Percentiles rank a stretch among this genome's conserved stretches.
phyloP scores from a whole-genome alignment of 2,113 vertebrate genomes.

The Aldabrachelys gigantea region DNA sequence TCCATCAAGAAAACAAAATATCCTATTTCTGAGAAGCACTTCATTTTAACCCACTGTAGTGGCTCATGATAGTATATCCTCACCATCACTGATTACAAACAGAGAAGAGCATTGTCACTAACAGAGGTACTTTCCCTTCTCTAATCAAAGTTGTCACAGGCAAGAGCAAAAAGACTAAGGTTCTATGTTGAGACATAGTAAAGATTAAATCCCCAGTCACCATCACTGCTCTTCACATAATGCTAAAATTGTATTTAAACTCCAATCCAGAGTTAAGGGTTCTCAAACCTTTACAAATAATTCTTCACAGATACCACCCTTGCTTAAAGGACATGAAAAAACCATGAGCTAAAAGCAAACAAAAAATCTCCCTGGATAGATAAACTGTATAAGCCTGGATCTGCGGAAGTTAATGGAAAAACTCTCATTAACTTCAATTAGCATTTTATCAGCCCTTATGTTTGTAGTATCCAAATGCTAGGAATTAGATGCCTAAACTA shows the following conservation, averaged over 20 bases:
- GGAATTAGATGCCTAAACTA: not conserved
- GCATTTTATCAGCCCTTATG: not conserved
- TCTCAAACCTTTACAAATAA: not conserved
- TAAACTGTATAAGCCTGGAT: not conserved
- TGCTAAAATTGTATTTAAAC: not conserved
- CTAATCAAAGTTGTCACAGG: not conserved
- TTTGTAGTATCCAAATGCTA: not conserved
- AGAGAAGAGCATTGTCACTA: constrained; percentile 17
- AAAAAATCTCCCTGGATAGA: not conserved
- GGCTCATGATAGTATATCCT: not conserved
- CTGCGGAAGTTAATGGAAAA: not conserved
- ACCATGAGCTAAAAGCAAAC: not conserved
- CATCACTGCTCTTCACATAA: not conserved
- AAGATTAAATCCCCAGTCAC: not conserved
- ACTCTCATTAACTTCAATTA: not conserved
- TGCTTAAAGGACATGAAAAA: not conserved
- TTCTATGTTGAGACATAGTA: not conserved
- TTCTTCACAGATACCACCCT: not conserved
- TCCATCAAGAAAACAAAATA: constrained; percentile 36
- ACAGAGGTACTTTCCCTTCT: not conserved
- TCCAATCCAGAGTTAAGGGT: not conserved
- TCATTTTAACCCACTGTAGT: constrained; percentile 12
- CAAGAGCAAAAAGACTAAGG: not conserved
- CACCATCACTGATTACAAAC: not conserved
- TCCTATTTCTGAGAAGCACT: constrained; percentile 14